Conservation (phyloP, 2,888 invertebrate species). For the Pinctada fucata region DNA sequence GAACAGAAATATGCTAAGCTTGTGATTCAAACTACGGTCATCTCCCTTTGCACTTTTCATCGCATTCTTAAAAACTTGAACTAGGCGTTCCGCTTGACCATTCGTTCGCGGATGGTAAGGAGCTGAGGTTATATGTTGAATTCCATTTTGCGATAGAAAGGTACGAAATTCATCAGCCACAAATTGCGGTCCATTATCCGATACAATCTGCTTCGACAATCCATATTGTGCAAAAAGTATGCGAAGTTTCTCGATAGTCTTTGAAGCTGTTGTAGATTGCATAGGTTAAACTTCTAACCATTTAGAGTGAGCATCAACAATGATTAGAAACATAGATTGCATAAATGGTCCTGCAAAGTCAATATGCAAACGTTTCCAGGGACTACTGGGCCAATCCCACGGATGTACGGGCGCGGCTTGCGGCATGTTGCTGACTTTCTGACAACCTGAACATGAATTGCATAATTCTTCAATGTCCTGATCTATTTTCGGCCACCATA, state of each 20-base stretch:
- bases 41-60: slow-evolving; percentile 4
- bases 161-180: slow-evolving; percentile 23
- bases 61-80: slow-evolving; percentile 1
- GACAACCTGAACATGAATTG: slow-evolving; percentile 21
- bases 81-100: slow-evolving; percentile 9
- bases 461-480: slow-evolving; percentile 26
- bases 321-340: slow-evolving; percentile 27
- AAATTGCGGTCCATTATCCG: slow-evolving; percentile 41
- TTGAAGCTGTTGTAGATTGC: slow-evolving; percentile 16
- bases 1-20: slow-evolving; percentile 12
- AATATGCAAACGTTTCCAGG: slow-evolving; percentile 34
- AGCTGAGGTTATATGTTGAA: slow-evolving; percentile 34
- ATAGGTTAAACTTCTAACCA: slow-evolving; percentile 32
- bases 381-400: slow-evolving; percentile 30
- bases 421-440: slow-evolving; percentile 20
- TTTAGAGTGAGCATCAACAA: slow-evolving; percentile 34
- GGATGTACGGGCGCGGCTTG: slow-evolving; percentile 31
- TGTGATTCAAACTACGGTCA: neutral
- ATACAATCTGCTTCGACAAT: slow-evolving; percentile 25
- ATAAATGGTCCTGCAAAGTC: slow-evolving; percentile 32
- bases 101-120: slow-evolving; percentile 22
- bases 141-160: slow-evolving; percentile 30
- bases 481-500: slow-evolving; percentile 49
- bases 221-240: slow-evolving; percentile 24
- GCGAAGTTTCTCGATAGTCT: slow-evolving; percentile 10